Evolutionary conservation across 2,888 invertebrate genomes (phyloP).

Genomic region (Nudaria mundana): DNA sequence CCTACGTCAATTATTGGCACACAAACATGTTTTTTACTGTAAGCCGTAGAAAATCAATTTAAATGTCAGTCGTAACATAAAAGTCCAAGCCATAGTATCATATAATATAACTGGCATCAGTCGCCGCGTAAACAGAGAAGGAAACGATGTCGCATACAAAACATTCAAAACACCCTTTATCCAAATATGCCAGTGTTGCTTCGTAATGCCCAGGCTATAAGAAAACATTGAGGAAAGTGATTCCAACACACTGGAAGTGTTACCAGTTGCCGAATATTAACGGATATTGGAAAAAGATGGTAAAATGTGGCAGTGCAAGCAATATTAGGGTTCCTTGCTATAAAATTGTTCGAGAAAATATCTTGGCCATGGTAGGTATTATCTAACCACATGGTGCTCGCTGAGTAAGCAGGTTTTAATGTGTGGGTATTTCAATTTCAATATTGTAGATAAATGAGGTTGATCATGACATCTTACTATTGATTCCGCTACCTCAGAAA

Average conservation of each 20-base stretch:
- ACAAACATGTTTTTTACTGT: no score
- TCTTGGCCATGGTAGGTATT: constrained; percentile 59
- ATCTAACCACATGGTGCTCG: constrained; percentile 61
- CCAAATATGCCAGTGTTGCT: constrained; percentile 19
- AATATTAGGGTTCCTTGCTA: constrained; percentile 66
- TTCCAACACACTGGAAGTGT: constrained; percentile 52
- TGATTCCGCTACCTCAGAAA: no score
- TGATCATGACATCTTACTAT: constrained; percentile 52
- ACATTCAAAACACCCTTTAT: constrained; percentile 28
- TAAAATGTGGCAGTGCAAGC: constrained; percentile 63
- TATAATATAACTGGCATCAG: no score
- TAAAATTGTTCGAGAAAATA: constrained; percentile 64
- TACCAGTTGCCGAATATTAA: constrained; percentile 54
- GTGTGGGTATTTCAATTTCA: constrained; percentile 55
- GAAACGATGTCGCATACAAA: constrained; percentile 28
- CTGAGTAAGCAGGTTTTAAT: constrained; percentile 57
- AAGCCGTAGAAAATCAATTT: no score
- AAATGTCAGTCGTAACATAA: no score
- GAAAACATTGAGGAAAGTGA: constrained; percentile 32
- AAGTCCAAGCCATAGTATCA: no score
- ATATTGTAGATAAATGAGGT: constrained; percentile 57
- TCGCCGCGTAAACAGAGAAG: no score
- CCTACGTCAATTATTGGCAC: no score
- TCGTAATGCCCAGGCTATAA: constrained; percentile 26
- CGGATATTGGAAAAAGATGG: constrained; percentile 72